Conservation (phyloP, 2,797 vertebrate genomes). For the Acanthurus leucopareius region DNA sequence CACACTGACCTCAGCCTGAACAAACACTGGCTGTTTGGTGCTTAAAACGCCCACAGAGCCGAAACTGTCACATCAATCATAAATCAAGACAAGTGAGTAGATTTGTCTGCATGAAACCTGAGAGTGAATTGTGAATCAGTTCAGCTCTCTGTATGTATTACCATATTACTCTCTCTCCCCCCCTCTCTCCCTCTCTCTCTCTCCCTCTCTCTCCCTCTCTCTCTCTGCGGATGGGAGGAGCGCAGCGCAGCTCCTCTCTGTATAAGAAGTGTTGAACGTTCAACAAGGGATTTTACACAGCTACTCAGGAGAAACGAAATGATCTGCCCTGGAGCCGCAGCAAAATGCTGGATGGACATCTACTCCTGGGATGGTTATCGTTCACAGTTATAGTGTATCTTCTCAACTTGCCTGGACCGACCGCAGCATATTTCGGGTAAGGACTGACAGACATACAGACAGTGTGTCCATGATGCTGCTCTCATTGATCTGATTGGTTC, state of each 20-base stretch:
- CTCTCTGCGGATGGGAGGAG: conserved; percentile 83
- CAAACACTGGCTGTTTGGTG: conserved; percentile 49
- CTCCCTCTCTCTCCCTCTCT: conserved; percentile 55
- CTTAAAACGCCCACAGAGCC: conserved; percentile 51
- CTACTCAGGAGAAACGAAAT: conserved; percentile 95
- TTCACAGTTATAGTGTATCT: conserved; percentile 88
- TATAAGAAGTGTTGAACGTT: conserved; percentile 90
- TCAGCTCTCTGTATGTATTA: conserved; percentile 44
- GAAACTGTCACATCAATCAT: conserved; percentile 51
- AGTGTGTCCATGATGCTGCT: conserved; percentile 48
- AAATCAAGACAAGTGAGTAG: conserved; percentile 53
- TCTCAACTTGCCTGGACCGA: conserved; percentile 89
- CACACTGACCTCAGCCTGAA: conserved; percentile 58
- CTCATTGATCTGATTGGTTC: conserved; percentile 74
- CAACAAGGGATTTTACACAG: conserved; percentile 88
- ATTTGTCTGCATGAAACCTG: conserved; percentile 60
- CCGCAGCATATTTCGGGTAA: conserved; percentile 97
- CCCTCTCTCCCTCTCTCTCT: conserved; percentile 21
- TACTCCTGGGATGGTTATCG: conserved; percentile 96
- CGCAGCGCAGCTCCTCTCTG: conserved; percentile 78
- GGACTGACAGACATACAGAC: conserved; percentile 58
- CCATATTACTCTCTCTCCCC: conserved; percentile 39
- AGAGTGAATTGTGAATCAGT: conserved; percentile 71
- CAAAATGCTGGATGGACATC: conserved; percentile 99
- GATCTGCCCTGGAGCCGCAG: conserved; percentile 96